phyloP scores from a whole-genome alignment of 2,113 vertebrate genomes.

The Paramormyrops kingsleyae region DNA sequence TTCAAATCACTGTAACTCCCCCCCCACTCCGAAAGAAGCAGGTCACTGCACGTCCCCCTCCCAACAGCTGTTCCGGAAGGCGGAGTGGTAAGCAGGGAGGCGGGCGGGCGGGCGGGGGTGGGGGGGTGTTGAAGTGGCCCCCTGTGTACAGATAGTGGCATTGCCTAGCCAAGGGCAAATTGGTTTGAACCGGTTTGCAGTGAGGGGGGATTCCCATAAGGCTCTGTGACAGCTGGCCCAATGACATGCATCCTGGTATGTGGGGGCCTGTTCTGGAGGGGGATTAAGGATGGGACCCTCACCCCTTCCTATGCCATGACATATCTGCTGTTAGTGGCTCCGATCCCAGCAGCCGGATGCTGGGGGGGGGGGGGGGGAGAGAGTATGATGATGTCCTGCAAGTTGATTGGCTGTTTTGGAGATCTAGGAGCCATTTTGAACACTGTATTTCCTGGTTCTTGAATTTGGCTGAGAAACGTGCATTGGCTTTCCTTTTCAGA shows the following conservation, averaged over 20 bases:
- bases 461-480: background rate
- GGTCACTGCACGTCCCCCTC: background rate
- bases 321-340: background rate
- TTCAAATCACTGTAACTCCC: background rate
- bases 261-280: background rate
- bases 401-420: background rate
- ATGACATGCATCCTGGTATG: background rate
- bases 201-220: background rate
- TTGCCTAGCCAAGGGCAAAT: background rate
- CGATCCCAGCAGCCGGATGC: background rate
- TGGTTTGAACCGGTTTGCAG: constrained; percentile 2
- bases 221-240: constrained; percentile 6
- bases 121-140: background rate
- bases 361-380: background rate
- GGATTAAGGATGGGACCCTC: background rate
- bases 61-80: background rate
- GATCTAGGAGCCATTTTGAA: background rate
- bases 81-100: background rate
- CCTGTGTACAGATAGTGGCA: background rate
- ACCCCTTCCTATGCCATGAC: background rate
- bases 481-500: background rate
- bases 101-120: background rate
- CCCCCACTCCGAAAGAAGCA: background rate
- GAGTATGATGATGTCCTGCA: background rate
- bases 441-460: background rate